Percentiles rank a stretch among this genome's conserved stretches.
Conservation (phyloP, 2,113 vertebrate species). For the Muntiacus muntjak region DNA sequence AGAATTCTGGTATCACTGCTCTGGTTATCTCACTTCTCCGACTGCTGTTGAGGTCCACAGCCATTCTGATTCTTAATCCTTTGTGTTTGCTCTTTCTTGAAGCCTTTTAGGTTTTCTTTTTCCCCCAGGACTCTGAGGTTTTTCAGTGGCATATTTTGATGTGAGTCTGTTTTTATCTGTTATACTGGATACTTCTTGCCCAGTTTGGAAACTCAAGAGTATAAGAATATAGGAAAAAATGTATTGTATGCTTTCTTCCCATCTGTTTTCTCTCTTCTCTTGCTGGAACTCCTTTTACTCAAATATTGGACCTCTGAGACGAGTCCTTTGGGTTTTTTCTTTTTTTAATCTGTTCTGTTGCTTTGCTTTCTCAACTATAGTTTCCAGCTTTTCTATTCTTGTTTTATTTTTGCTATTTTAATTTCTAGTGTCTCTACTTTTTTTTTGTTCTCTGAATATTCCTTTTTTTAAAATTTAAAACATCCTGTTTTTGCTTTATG, state of each 20-base stretch:
- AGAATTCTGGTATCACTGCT: neutral
- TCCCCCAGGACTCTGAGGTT: neutral
- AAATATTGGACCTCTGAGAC: neutral
- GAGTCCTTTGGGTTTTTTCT: neutral
- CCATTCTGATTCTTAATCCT: neutral
- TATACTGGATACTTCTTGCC: neutral
- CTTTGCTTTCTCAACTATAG: neutral
- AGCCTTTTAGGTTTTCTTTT: neutral
- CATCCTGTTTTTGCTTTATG: neutral
- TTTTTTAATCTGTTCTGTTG: neutral
- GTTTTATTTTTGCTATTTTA: neutral
- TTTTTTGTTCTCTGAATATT: neutral
- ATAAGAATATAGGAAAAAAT: neutral
- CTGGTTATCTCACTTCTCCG: neutral
- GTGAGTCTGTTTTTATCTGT: neutral
- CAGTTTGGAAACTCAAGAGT: neutral
- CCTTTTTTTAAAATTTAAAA: neutral
- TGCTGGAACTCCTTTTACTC: neutral
- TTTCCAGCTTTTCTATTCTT: neutral
- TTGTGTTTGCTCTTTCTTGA: neutral
- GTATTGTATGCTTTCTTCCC: neutral
- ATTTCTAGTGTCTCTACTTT: neutral
- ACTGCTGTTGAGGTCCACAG: neutral
- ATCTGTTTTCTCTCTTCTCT: constrained; percentile 36
- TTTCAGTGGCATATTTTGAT: neutral